These are phyloP conservation scores for Lasioglossum morio DNA, from an alignment of 2,888 invertebrate species.

Conservation along the genomic window DNA sequence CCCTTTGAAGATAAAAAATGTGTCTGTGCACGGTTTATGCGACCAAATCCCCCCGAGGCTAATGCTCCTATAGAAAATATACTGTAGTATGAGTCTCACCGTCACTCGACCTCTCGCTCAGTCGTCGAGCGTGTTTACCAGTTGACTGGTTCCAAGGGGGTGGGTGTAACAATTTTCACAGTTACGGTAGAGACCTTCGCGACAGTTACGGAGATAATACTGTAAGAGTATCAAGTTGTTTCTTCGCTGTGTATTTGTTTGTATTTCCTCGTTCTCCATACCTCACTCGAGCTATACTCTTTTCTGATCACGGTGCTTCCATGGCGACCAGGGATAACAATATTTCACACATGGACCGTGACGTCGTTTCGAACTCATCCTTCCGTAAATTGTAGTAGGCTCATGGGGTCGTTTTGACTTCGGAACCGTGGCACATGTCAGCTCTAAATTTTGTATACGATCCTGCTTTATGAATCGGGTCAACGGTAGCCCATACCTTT, in stretches of 20 bases:
- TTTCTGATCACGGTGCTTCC: not conserved
- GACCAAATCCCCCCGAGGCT: too few species aligned
- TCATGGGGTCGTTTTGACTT: slow-evolving; percentile 6
- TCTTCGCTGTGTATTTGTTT: not conserved
- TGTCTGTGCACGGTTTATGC: too few species aligned
- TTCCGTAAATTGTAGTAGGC: not conserved
- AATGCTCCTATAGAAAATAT: too few species aligned
- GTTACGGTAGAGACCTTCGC: too few species aligned
- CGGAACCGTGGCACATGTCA: not conserved
- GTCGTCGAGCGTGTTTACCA: too few species aligned
- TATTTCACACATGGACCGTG: not conserved
- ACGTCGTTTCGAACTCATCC: not conserved
- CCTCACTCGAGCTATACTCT: not conserved
- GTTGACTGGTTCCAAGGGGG: too few species aligned
- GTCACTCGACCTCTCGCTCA: too few species aligned
- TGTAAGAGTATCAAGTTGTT: too few species aligned
- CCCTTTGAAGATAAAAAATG: too few species aligned
- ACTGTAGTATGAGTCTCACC: too few species aligned
- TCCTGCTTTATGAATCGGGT: not conserved
- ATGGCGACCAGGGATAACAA: not conserved
- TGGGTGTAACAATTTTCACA: too few species aligned
- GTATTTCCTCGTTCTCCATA: not conserved
- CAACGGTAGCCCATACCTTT: not conserved
- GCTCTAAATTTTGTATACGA: not conserved
- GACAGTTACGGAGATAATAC: too few species aligned